Evolutionary conservation across 1,140 invertebrate genomes (phyloP).

Genomic region (Aphelinus atriplicis): DNA sequence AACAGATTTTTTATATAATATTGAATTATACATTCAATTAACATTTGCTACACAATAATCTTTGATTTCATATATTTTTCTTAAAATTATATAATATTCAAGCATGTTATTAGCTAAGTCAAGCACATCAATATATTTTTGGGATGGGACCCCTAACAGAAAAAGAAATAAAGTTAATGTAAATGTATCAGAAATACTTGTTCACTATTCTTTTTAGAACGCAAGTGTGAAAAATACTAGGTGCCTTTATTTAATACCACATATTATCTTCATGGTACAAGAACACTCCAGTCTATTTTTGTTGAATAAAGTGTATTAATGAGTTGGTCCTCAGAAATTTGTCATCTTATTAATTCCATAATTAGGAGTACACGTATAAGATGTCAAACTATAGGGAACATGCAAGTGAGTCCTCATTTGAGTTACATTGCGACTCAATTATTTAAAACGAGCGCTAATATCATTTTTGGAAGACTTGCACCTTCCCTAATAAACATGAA

Average conservation of each 20-base stretch:
- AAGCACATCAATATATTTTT: too few species aligned
- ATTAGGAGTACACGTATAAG: not conserved
- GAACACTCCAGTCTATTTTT: slow-evolving; percentile 24
- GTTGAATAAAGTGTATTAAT: slow-evolving; percentile 8
- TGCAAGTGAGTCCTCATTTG: too few species aligned
- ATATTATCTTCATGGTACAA: slow-evolving; percentile 13
- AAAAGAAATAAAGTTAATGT: slow-evolving; percentile 7
- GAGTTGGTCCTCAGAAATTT: slow-evolving; percentile 26
- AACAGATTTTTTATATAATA: slow-evolving; percentile 2
- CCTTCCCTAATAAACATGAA: too few species aligned
- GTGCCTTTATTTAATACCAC: not conserved
- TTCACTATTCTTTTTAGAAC: not conserved
- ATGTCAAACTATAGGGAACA: not conserved
- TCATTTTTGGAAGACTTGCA: too few species aligned
- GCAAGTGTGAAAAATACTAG: slow-evolving; percentile 7
- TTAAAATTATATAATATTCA: too few species aligned
- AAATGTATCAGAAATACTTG: slow-evolving; percentile 32
- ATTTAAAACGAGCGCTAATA: not conserved
- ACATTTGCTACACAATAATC: slow-evolving; percentile 13
- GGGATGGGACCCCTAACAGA: not conserved
- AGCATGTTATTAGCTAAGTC: too few species aligned
- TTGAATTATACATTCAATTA: not conserved
- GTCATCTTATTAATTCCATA: slow-evolving; percentile 18
- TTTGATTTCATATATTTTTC: slow-evolving; percentile 15
- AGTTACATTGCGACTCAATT: too few species aligned